phyloP scores from a whole-genome alignment of 2,797 vertebrate genomes.

The Acipenser oxyrinchus region DNA sequence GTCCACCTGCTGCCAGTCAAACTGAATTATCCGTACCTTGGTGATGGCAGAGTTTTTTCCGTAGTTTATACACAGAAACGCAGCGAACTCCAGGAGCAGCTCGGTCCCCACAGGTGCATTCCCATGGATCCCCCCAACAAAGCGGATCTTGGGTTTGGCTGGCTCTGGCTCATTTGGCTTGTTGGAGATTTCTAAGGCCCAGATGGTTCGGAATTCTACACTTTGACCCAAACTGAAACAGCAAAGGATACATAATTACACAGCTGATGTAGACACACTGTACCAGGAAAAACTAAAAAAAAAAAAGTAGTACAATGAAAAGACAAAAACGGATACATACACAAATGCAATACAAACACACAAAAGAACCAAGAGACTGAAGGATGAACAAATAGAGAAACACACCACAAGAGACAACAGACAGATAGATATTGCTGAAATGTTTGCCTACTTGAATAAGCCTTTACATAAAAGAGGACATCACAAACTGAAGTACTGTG shows the following conservation, averaged over 20 bases:
- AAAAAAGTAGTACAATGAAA: not conserved
- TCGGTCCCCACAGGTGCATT: constrained; percentile 90
- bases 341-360: not conserved
- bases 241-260: not conserved
- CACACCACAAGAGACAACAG: no score
- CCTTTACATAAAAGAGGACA: no score
- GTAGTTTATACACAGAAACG: constrained; percentile 88
- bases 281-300: constrained; percentile 18
- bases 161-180: constrained; percentile 74
- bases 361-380: no score
- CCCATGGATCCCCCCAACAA: constrained; percentile 87
- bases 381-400: no score
- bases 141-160: constrained; percentile 87
- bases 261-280: constrained; percentile 18
- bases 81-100: constrained; percentile 85
- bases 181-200: constrained; percentile 93
- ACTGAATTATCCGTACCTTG: constrained; percentile 57
- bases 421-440: no score
- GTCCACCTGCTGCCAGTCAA: not conserved
- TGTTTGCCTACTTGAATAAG: no score
- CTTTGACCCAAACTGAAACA: constrained; percentile 81
- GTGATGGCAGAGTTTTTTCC: constrained; percentile 83
- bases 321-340: not conserved
- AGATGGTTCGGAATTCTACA: constrained; percentile 77
- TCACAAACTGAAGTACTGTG: constrained; percentile 9